These are phyloP conservation scores for Patagioenas fasciata DNA, from an alignment of 2,113 vertebrate genomes.

Conservation along the genomic window DNA sequence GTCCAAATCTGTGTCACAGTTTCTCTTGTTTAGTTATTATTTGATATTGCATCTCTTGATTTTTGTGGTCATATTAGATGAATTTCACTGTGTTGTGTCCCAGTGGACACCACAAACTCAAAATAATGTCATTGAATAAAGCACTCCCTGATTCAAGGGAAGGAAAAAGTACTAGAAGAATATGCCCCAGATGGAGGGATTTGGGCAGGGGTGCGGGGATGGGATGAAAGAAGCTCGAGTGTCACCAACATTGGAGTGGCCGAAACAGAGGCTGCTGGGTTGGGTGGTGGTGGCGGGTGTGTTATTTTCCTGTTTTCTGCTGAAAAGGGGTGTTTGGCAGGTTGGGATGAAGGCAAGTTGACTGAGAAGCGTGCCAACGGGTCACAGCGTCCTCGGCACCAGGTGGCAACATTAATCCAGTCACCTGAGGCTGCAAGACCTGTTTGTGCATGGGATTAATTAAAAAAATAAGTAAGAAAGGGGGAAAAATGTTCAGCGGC, in stretches of 20 bases:
- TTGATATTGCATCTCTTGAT: background rate
- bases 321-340: background rate
- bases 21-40: background rate
- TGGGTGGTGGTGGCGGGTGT: background rate
- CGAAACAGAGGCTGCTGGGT: background rate
- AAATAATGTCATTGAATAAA: background rate
- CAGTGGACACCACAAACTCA: background rate
- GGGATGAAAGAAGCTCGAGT: background rate
- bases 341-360: accelerated
- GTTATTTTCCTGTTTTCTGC: background rate
- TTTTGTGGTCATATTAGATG: background rate
- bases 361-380: accelerated
- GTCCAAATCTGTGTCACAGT: accelerated
- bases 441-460: too few relatives aligned
- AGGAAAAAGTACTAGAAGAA: background rate
- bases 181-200: background rate
- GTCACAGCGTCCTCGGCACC: background rate
- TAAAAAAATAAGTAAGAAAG: background rate
- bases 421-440: background rate
- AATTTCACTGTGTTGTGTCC: background rate
- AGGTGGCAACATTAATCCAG: accelerated
- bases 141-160: background rate
- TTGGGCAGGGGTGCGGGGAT: background rate
- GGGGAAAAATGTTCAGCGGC: accelerated
- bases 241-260: background rate